Conservation (phyloP, 2,113 vertebrate genomes). For the Baryphthengus martii region DNA sequence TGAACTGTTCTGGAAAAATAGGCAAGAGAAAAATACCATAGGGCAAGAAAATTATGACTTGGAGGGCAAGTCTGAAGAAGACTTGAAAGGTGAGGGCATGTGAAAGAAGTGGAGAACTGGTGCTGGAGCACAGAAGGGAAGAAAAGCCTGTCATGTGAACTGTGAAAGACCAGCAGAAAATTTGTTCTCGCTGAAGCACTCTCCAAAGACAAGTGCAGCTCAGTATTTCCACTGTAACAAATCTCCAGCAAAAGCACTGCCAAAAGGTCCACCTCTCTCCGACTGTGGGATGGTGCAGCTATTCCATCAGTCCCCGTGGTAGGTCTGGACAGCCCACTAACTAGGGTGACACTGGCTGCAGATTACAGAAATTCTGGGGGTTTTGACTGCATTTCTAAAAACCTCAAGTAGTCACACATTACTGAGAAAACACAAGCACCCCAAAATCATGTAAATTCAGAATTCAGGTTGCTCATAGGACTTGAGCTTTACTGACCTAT, state of each 20-base stretch:
- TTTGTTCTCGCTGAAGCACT: not conserved
- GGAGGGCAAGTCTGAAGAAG: not conserved
- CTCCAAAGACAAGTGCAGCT: not conserved
- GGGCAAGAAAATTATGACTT: not conserved
- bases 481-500: not conserved
- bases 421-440: not conserved
- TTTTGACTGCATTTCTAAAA: rapidly evolving
- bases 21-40: not conserved
- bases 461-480: not conserved
- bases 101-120: not conserved
- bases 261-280: not conserved
- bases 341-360: not conserved
- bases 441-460: not conserved
- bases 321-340: not conserved
- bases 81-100: not conserved
- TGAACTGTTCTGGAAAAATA: not conserved
- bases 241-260: rapidly evolving
- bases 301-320: rapidly evolving
- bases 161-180: not conserved
- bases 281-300: rapidly evolving
- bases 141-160: not conserved
- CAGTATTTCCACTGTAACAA: not conserved
- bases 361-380: not conserved
- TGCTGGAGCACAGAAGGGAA: not conserved
- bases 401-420: not conserved